A percentile compares a stretch with the other conserved stretches of the same genome.
phyloP scores from a whole-genome alignment of 2,113 vertebrate genomes.

The Morone saxatilis region DNA sequence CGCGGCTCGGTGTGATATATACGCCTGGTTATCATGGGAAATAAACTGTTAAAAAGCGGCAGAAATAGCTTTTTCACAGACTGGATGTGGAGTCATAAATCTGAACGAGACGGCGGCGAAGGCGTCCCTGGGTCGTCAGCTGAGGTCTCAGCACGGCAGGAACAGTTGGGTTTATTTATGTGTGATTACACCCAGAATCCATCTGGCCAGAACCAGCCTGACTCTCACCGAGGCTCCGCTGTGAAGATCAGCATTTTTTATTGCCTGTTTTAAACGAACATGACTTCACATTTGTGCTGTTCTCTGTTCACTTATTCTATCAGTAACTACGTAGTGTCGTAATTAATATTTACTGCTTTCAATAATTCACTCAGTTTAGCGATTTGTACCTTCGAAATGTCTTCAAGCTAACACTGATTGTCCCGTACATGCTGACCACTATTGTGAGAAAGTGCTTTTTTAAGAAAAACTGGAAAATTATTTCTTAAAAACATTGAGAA shows the following conservation, averaged over 20 bases:
- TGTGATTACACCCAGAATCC: constrained; percentile 42
- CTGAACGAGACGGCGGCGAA: constrained; percentile 27
- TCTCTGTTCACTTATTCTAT: too few relatives aligned
- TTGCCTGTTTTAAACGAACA: not conserved
- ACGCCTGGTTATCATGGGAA: constrained; percentile 65
- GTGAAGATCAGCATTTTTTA: not conserved
- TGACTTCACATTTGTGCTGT: too few relatives aligned
- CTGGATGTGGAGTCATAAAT: constrained; percentile 38
- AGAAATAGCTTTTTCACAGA: constrained; percentile 51
- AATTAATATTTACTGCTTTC: too few relatives aligned
- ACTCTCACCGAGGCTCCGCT: not conserved
- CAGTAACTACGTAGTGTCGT: too few relatives aligned
- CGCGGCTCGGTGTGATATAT: constrained; percentile 34
- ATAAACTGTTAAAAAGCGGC: constrained; percentile 64
- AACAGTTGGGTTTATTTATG: constrained; percentile 37
- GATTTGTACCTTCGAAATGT: too few relatives aligned
- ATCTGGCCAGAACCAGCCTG: not conserved
- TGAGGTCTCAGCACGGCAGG: constrained; percentile 17
- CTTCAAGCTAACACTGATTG: too few relatives aligned
- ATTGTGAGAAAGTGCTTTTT: too few relatives aligned
- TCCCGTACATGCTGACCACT: too few relatives aligned
- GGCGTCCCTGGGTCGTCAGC: constrained; percentile 34
- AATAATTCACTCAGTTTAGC: too few relatives aligned
- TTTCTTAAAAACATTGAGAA: too few relatives aligned
- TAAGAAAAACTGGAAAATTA: too few relatives aligned